Evolutionary conservation across 2,113 vertebrate genomes (phyloP).

Genomic region (Probosciger aterrimus): DNA sequence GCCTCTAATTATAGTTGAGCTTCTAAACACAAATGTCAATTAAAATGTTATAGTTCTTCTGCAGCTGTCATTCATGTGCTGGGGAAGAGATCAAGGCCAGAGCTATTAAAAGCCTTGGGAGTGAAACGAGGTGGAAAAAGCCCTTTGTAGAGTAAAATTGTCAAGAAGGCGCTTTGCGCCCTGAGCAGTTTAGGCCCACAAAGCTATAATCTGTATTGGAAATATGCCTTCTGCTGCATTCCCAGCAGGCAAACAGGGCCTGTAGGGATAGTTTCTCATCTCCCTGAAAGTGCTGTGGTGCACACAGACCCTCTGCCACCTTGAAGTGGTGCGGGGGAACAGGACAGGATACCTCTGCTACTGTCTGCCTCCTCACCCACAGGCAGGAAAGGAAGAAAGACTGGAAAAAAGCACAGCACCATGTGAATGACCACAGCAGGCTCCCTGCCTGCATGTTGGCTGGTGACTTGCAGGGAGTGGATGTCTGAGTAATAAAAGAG

Average conservation of each 20-base stretch:
- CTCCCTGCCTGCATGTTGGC: neutral
- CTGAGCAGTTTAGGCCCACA: neutral
- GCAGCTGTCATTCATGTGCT: slow-evolving; percentile 45
- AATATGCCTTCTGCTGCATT: neutral
- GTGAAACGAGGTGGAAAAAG: neutral
- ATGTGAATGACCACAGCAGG: neutral
- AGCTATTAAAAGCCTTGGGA: slow-evolving; percentile 6
- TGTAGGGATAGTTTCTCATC: neutral
- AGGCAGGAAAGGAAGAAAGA: neutral
- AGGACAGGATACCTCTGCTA: neutral
- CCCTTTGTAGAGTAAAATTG: neutral
- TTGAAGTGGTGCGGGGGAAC: neutral
- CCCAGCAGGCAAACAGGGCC: neutral
- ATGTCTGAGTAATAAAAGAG: neutral
- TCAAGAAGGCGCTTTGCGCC: neutral
- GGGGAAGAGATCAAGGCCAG: slow-evolving; percentile 6
- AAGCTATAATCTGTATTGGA: neutral
- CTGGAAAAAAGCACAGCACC: neutral
- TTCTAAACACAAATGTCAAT: slow-evolving; percentile 45
- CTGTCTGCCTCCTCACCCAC: neutral
- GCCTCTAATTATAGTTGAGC: slow-evolving; percentile 41
- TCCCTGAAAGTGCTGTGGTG: neutral
- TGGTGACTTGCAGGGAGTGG: neutral
- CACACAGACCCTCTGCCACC: neutral
- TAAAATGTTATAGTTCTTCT: slow-evolving; percentile 42